Base-by-base conservation (phyloP, 1,140 invertebrate genomes). In the Neodiprion virginianus region DNA sequence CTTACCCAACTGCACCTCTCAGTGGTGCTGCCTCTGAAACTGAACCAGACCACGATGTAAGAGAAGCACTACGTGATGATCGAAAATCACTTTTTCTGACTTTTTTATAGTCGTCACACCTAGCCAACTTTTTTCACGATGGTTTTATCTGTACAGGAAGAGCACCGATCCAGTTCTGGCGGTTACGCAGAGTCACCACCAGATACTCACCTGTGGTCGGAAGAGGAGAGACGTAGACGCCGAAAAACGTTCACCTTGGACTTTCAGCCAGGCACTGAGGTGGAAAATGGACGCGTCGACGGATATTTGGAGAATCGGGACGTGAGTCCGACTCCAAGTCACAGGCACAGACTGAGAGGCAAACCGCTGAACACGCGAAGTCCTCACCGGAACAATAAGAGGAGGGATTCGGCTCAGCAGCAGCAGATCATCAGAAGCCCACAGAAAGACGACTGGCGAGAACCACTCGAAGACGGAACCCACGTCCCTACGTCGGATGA, bases 181-280 rank as follows among this genome's bases (percentile, higher is more conserved):
- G 94, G 94, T 78, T 95, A 95, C 81, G 93, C 94, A 81, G 94
- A 93, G 82, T 94, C 94, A 11, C 90, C 93, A 0, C 92, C 94
- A 48, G 94, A 95, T 79, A 90, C 88, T n/a, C 83, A 84, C 10
- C 73, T 80, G 0, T 94, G 92, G 92, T 89, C 90, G 28, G 90
- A 92, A 47, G 93, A 94, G 70, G 92, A 94, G 67, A 90, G 91
- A 81, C 88, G 90, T 75, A 88, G 91, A 74, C 90, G 90, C 78
- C 93, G 92, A 83, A 93, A 91, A 83, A 90, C 89, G n/a, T 93
- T 94, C 81, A 93, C 91, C 48, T 86, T 94, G 70, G 93, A 94
- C 76, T 92, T 94, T 81, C 89, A 90, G 1, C 90, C 89, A 74
- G 88, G 88, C 61, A 86, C 72, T 48, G 73, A 88, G 17, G 84